A percentile compares a stretch with the other conserved stretches of the same genome.
Conservation (phyloP, 2,797 vertebrate genomes). For the Garrulus glandarius region DNA sequence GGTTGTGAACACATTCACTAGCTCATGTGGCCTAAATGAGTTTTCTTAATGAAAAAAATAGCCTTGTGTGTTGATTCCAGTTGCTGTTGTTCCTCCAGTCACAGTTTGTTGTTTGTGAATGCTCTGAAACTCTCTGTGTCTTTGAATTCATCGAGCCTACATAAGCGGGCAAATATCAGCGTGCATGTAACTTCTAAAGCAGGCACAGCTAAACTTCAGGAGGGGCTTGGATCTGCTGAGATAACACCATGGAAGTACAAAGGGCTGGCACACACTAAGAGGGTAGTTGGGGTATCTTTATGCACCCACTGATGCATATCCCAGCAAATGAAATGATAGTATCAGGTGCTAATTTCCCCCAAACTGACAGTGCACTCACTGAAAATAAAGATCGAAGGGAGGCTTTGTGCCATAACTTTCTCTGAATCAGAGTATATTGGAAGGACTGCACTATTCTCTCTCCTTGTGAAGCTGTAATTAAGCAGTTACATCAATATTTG, state of each 20-base stretch:
- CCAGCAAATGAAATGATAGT: not conserved
- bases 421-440: not conserved
- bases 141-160: not conserved
- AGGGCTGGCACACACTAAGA: not conserved
- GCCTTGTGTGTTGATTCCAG: not conserved
- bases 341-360: not conserved
- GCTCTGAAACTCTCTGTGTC: not conserved
- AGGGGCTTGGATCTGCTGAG: not conserved
- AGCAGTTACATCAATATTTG: not conserved
- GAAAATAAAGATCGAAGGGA: not conserved
- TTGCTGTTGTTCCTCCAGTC: not conserved
- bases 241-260: not conserved
- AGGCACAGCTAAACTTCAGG: not conserved
- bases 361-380: not conserved
- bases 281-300: accelerated
- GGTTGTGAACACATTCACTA: conserved; percentile 40
- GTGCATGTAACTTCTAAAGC: accelerated
- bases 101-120: not conserved
- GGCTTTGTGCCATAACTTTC: not conserved
- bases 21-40: not conserved
- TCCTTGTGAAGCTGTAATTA: not conserved
- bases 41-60: conserved; percentile 24
- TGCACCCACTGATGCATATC: accelerated
- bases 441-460: not conserved
- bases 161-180: not conserved